A percentile compares a stretch with the other conserved stretches of the same genome.
These are phyloP conservation scores for Grammomys surdaster DNA, from an alignment of 2,113 vertebrate species.

Conservation along the genomic window DNA sequence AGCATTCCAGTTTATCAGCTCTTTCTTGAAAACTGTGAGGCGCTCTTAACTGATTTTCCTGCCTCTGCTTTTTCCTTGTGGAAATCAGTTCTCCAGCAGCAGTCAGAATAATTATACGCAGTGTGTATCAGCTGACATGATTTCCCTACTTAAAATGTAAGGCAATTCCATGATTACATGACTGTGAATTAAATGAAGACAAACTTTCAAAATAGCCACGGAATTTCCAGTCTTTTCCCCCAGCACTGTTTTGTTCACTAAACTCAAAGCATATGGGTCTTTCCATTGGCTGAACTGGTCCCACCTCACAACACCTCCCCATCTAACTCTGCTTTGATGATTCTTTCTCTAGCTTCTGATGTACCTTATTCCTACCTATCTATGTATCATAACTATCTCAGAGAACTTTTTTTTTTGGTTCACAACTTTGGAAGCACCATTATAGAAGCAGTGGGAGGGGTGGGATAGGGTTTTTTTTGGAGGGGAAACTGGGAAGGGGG, in stretches of 20 bases:
- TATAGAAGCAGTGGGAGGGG: no score
- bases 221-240: not conserved
- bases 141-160: slow-evolving; percentile 7
- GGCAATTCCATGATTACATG: not conserved
- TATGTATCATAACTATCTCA: not conserved
- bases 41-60: not conserved
- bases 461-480: no score
- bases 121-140: slow-evolving; percentile 4
- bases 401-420: not conserved
- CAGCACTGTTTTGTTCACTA: not conserved
- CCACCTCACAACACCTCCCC: not conserved
- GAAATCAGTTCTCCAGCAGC: not conserved
- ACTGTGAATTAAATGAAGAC: slow-evolving; percentile 16
- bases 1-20: not conserved
- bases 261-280: not conserved
- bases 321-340: not conserved
- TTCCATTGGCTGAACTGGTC: not conserved
- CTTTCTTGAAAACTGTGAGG: not conserved
- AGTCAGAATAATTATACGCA: not conserved
- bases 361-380: not conserved
- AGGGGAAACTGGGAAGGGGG: no score
- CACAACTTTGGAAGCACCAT: not conserved
- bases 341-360: not conserved
- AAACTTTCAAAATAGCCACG: not conserved
- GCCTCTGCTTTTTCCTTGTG: not conserved